Percentiles rank a stretch among this genome's conserved stretches.
phyloP scores from a whole-genome alignment of 2,797 vertebrate genomes.

The Thalassophryne amazonica region DNA sequence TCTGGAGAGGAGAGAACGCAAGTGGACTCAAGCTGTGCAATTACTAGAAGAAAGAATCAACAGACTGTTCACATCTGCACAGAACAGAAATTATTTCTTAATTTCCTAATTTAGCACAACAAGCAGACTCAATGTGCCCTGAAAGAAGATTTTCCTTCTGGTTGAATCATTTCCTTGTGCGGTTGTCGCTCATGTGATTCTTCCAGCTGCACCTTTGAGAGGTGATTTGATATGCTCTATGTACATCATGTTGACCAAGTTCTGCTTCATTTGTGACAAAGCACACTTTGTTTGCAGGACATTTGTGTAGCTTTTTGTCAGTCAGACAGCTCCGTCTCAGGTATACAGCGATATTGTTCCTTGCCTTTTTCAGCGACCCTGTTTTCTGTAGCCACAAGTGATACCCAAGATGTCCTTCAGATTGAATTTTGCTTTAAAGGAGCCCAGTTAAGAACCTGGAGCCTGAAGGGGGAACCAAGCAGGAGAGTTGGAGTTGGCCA shows the following conservation, averaged over 20 bases:
- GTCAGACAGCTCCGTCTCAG: constrained; percentile 24
- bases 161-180: constrained; percentile 38
- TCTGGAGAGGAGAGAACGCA: constrained; percentile 40
- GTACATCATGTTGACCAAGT: constrained; percentile 15
- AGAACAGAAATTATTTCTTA: constrained; percentile 48
- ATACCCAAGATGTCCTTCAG: constrained; percentile 42
- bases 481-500: constrained; percentile 37
- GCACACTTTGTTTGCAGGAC: constrained; percentile 3
- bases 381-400: constrained; percentile 43
- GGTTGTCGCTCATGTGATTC: constrained; percentile 46
- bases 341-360: constrained; percentile 15
- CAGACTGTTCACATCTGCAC: constrained; percentile 59
- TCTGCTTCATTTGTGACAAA: constrained; percentile 38
- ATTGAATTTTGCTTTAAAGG: constrained; percentile 57
- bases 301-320: constrained; percentile 6
- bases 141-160: constrained; percentile 48
- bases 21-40: constrained; percentile 65
- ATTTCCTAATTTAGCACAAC: constrained; percentile 58
- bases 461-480: constrained; percentile 46
- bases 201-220: constrained; percentile 22
- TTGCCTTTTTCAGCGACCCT: constrained; percentile 45
- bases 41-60: constrained; percentile 59
- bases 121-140: constrained; percentile 25
- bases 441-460: constrained; percentile 41
- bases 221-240: constrained; percentile 16